phyloP scores from a whole-genome alignment of 2,888 invertebrate species.

The Drosophila koepferae region DNA sequence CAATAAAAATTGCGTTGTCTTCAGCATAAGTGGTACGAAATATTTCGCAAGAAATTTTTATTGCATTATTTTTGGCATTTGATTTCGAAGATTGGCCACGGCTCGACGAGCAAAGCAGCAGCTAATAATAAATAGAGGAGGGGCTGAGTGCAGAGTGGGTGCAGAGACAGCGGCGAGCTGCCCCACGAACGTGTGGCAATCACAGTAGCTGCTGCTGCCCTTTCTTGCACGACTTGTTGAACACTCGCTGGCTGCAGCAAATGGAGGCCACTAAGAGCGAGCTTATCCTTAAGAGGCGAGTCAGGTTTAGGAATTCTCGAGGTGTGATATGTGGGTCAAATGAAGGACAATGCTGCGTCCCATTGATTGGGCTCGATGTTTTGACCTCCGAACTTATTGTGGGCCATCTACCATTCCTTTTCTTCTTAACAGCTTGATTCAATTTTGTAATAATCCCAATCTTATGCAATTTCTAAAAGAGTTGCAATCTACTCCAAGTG shows the following conservation, averaged over 20 bases:
- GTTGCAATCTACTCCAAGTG: neutral
- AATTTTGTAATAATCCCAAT: too few relatives aligned
- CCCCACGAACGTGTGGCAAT: conserved; percentile 30
- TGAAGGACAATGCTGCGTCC: neutral
- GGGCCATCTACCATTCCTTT: neutral
- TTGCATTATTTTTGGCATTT: conserved; percentile 65
- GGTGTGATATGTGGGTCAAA: conserved; percentile 6
- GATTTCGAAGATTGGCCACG: conserved; percentile 49
- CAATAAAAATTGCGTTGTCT: conserved; percentile 66
- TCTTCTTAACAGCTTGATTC: neutral
- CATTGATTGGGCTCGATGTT: neutral
- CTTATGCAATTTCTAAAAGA: neutral
- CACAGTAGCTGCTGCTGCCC: conserved; percentile 17
- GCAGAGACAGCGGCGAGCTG: neutral
- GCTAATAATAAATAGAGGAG: conserved; percentile 43
- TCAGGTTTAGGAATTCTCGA: neutral
- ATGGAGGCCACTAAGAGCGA: conserved; percentile 32
- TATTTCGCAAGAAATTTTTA: conserved; percentile 60
- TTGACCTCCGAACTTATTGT: neutral
- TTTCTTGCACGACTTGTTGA: conserved; percentile 51
- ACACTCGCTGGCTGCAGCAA: conserved; percentile 30
- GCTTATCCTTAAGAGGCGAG: neutral
- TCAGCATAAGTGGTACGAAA: conserved; percentile 44
- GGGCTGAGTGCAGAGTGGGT: neutral
- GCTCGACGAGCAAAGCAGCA: conserved; percentile 35